Base-by-base conservation (phyloP, 2,797 vertebrate species). In the Sebastes trivittatus region DNA sequence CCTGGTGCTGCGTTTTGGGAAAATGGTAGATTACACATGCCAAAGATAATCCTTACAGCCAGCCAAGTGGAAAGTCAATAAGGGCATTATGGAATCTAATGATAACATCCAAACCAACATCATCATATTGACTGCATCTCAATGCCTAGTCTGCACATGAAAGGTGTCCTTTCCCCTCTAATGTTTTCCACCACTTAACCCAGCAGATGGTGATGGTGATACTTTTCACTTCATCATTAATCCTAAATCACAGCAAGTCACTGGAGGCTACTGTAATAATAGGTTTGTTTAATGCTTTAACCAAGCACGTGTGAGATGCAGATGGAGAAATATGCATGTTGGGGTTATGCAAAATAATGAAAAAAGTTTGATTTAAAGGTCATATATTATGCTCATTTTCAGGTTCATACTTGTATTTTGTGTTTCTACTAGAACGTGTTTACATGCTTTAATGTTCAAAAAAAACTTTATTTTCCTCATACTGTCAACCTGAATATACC, bases 41-140 rank as follows among this genome's bases (percentile, higher is more conserved):
- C 84, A 90, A 90, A 88, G 38, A 83, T 73, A 88, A 90, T 83
- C 80, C 63, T 56, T 27, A 30, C 66, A 87, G 69, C 54, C 80
- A 81, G 38, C 79, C 82, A 78, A 88, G 85, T 83, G 78, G 81
- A 90, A 89, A 89, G 86, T 66, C 70, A 88, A 74, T 69, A 65
- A 75, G 82, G 67, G 83, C 84, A 87, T 83, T 81, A 60, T 86
- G 71, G 78, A 83, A 84, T 72, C 61, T 81, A 84, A 87, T 77
- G 73, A 86, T 80, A 83, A 88, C 66, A 85, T 85, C 63, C 80
- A 92, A 84, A 87, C 63, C 82, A 86, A 80, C 65, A 46, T 89
- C 70, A 83, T 22, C 46, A 49, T 6, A 38, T 52, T 69, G 82
- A 73, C 73, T 75, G 78, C 68, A 76, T 82, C 49, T 76, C 23